phyloP scores from a whole-genome alignment of 2,797 vertebrate genomes.

The Knipowitschia caucasica region DNA sequence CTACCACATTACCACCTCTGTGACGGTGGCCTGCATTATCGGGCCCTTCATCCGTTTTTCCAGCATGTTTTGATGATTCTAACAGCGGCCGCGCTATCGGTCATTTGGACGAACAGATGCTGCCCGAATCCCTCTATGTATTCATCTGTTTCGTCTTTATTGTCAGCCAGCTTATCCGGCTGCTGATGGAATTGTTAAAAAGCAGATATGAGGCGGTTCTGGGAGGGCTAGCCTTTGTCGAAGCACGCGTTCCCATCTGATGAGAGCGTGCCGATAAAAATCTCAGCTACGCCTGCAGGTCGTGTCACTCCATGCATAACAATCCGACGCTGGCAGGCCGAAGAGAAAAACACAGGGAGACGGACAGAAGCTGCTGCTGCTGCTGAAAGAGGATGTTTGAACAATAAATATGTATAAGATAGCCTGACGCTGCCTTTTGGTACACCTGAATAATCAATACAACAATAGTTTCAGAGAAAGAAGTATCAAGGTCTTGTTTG shows the following conservation, averaged over 20 bases:
- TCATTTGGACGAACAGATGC: conserved; percentile 65
- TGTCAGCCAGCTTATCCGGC: conserved; percentile 69
- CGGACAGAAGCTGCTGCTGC: conserved; percentile 20
- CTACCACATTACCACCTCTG: conserved; percentile 31
- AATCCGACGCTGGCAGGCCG: conserved; percentile 60
- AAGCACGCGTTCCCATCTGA: conserved; percentile 70
- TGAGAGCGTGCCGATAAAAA: conserved; percentile 70
- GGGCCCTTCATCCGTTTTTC: conserved; percentile 45
- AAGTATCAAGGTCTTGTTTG: conserved; percentile 62
- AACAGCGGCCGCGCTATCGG: conserved; percentile 60
- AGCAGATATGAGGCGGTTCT: conserved; percentile 71
- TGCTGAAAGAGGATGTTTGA: conserved; percentile 31
- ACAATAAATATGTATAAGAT: conserved; percentile 67
- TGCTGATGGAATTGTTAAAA: conserved; percentile 79
- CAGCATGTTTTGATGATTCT: conserved; percentile 60
- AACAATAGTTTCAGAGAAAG: conserved; percentile 54
- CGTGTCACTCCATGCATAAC: conserved; percentile 73
- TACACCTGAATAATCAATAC: conserved; percentile 65
- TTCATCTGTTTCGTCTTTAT: conserved; percentile 66
- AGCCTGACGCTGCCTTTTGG: conserved; percentile 50
- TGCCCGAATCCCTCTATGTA: conserved; percentile 62
- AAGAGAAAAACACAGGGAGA: conserved; percentile 43
- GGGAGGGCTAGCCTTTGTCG: conserved; percentile 68
- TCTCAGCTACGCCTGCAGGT: conserved; percentile 71
- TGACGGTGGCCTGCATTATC: conserved; percentile 44